Evolutionary conservation across 2,888 invertebrate species (phyloP).

Genomic region (Oxystoma pomonae): DNA sequence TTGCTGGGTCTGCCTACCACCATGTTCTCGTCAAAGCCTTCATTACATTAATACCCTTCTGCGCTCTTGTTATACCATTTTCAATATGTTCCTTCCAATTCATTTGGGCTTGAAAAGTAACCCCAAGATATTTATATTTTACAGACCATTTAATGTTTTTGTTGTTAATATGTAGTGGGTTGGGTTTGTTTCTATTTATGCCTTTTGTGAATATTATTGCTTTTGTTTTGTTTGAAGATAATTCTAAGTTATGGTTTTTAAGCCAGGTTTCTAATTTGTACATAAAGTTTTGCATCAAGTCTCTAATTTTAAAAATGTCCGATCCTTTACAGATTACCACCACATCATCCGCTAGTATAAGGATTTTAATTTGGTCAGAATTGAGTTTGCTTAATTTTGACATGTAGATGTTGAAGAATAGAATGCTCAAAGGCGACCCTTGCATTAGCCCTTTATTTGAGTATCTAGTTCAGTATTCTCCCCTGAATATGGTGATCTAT

Average conservation of each 20-base stretch:
- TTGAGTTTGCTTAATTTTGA: not conserved
- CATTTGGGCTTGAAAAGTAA: constrained; percentile 7
- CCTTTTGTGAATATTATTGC: constrained; percentile 11
- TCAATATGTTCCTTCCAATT: constrained; percentile 17
- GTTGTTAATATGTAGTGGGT: not conserved
- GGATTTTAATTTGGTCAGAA: no score
- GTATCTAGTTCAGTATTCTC: no score
- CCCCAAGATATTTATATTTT: constrained; percentile 14
- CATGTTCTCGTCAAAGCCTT: constrained; percentile 14
- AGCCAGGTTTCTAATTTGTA: constrained; percentile 9
- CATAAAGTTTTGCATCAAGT: constrained; percentile 7
- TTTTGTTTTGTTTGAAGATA: constrained; percentile 15
- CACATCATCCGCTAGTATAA: no score
- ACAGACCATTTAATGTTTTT: not conserved
- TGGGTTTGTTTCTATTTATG: not conserved
- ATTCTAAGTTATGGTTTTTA: constrained; percentile 5
- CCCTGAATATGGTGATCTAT: no score
- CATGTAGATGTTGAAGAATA: not conserved
- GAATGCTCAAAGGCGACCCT: not conserved
- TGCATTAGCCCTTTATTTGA: not conserved
- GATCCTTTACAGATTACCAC: not conserved
- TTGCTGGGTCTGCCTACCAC: constrained; percentile 17
- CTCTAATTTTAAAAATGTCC: not conserved
- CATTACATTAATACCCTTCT: constrained; percentile 17
- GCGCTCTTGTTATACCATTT: constrained; percentile 5